Base-by-base conservation (phyloP, 2,888 invertebrate species). In the Volucella inflata region DNA sequence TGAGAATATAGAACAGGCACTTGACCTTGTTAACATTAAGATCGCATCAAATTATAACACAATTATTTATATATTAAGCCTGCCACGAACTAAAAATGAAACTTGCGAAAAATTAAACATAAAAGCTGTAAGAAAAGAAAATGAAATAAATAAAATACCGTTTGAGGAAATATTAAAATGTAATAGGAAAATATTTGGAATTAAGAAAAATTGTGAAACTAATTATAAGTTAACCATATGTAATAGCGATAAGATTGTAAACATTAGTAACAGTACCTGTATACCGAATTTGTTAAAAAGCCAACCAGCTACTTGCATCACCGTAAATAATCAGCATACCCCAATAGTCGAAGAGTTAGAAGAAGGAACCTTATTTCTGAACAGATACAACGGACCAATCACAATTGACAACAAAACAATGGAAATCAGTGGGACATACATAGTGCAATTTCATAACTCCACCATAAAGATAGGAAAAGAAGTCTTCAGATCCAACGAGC, bases 271-370 rank as follows among this genome's bases (percentile, higher is more conserved):
- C 40, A 38, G 74, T 8, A 59, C 80, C 1, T 81, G 75, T 30
- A 51, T 81, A 12, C 80, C 80, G 11, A 81, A 81, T 36, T 36
- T 81, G 16, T 51, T 79, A 21, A 79, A 14, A 21, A 80, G 74
- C 36, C 40, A 9, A 53, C 59, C 67, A 12, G 65, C 80, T 57
- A 51, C 72, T 30, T 67, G 74, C 40, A 80, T 38, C 50, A 65
- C 6, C 12, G 30, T 74, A 12, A 80, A 74, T 30, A 55, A 46
- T 21, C 65, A 79, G 6, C 60, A 80, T 16, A 65, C 51, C 8
- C 74, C 72, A n/a, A 59, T 53, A n/a, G 14, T 74, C 10, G 74
- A 80, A 12, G 74, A 80, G 38, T 67, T 74, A 12, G 17, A 57
- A 4, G 17, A 59, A 16, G 74, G 80, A 12, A 53, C 70, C 16